Evolutionary conservation across 2,113 vertebrate species (phyloP), one percentile per base, ranked within the genome.

Genomic region (Trematomus loennbergii): DNA sequence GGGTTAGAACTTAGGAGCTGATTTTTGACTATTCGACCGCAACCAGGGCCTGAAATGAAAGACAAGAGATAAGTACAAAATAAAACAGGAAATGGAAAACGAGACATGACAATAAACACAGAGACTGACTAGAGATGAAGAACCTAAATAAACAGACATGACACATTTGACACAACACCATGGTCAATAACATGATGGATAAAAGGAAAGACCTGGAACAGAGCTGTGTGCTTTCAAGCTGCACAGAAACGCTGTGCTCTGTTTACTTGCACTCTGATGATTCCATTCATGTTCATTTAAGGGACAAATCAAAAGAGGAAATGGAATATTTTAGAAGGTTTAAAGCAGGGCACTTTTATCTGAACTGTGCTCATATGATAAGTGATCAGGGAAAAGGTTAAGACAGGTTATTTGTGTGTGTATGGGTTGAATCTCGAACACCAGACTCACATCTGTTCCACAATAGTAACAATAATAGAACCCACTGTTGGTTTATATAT

Each of bases 211-310:
- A 61, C 16, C 3, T 4, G 25, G 25, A 54, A 75, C 73, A 64
- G 76, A 75, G 63, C 74, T 2, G 4, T 12, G 52, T 81, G 71
- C 54, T 64, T 45, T 73, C 43, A 48, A 36, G 78, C 72, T 11
- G 43, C 59, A 55, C 71, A 72, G 71, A 52, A 66, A 61, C 3
- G 25, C 61, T 78, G 86, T 75, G 63, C 55, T 84, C 60, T 89
- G 72, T 92, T 90, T 86, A 84, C 78, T 85, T 75, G 77, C 72
- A 75, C 73, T 70, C 48, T 88, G 72, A 82, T 84, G 81, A 87
- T 81, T 89, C 79, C 77, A 89, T 89, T 89, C 82, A 86, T 84
- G 79, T 86, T 87, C 45, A 91, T 88, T 87, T 88, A 63, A 84
- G 60, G 53, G 62, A 25, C 55, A 55, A 87, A 81, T 86, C 67